Conservation (phyloP, 2,113 vertebrate genomes). For the Zonotrichia leucophrys region DNA sequence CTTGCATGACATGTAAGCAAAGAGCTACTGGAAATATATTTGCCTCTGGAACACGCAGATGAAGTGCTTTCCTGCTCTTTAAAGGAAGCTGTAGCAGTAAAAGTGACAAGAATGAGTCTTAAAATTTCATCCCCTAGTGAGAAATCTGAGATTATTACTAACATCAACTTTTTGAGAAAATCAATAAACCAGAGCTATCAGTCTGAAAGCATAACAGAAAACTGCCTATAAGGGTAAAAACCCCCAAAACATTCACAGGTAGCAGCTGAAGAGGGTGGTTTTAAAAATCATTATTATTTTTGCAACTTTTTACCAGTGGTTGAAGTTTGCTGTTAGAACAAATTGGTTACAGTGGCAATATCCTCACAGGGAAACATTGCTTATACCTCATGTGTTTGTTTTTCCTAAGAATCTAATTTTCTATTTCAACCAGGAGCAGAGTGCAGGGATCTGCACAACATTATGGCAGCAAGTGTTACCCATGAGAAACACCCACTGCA, state of each 20-base stretch:
- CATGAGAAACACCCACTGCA: neutral
- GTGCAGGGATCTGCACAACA: neutral
- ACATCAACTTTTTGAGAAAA: neutral
- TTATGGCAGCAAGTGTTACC: neutral
- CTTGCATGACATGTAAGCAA: neutral
- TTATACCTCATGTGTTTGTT: neutral
- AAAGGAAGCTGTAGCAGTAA: neutral
- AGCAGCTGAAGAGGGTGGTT: neutral
- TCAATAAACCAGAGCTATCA: neutral
- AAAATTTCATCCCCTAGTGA: neutral
- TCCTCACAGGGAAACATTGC: neutral
- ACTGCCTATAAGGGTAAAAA: neutral
- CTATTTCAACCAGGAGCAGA: neutral
- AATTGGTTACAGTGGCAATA: neutral
- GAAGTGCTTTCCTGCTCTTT: neutral
- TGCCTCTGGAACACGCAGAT: neutral
- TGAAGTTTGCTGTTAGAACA: neutral
- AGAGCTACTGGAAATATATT: neutral
- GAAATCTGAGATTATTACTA: neutral
- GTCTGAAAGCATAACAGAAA: neutral
- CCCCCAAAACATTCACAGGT: rapidly evolving
- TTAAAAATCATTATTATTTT: neutral
- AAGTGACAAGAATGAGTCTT: neutral
- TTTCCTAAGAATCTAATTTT: neutral
- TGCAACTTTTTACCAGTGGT: neutral